phyloP scores from a whole-genome alignment of 2,888 invertebrate species.

The Xestia ashworthii region DNA sequence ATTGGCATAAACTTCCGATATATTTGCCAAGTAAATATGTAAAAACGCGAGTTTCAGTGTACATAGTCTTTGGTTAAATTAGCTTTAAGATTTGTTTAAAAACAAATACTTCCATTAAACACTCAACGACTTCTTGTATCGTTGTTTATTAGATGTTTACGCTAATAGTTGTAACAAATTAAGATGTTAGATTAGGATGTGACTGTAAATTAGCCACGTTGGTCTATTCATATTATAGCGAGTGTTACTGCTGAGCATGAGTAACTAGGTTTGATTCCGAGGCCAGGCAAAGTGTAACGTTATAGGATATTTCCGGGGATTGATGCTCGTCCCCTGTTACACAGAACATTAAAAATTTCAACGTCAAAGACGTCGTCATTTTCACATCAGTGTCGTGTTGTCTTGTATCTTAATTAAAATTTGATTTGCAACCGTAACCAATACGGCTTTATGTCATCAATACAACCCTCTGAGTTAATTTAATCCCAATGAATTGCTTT shows the following conservation, averaged over 20 bases:
- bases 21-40: background rate
- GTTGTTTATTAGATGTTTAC: background rate
- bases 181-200: background rate
- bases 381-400: no score
- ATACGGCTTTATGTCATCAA: no score
- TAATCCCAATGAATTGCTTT: no score
- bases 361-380: no score
- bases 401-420: no score
- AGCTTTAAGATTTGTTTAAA: background rate
- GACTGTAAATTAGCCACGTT: background rate
- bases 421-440: no score
- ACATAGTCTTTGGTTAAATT: background rate
- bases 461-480: no score
- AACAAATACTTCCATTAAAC: background rate
- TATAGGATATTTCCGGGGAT: background rate
- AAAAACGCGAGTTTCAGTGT: background rate
- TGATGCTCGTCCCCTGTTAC: background rate
- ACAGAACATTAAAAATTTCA: no score
- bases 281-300: background rate
- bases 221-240: background rate
- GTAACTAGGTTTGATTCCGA: background rate
- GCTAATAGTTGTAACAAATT: background rate
- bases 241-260: background rate
- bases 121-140: slow-evolving; percentile 12
- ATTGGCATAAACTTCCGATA: background rate